Evolutionary conservation across 1,140 invertebrate species (phyloP).

Genomic region (Drosophila baimaii): DNA sequence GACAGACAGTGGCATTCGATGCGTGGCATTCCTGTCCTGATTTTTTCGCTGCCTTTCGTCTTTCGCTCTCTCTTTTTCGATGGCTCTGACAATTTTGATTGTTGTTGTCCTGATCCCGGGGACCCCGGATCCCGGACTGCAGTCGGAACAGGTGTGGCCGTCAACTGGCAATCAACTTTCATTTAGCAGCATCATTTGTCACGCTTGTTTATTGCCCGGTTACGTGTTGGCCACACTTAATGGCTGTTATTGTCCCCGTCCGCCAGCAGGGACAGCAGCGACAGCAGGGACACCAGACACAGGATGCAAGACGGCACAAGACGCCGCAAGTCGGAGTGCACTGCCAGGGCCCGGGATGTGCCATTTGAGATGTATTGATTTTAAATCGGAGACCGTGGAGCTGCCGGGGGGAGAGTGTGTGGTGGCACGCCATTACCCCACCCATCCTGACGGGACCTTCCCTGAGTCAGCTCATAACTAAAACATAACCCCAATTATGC

Average conservation of each 20-base stretch:
- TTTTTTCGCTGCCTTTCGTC: slow-evolving; percentile 37
- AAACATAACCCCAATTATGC: slow-evolving; percentile 61
- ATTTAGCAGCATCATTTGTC: slow-evolving; percentile 83
- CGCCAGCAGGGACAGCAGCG: neutral
- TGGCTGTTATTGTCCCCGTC: slow-evolving; percentile 71
- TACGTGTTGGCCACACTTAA: slow-evolving; percentile 79
- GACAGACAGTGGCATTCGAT: slow-evolving; percentile 66
- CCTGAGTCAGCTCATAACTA: slow-evolving; percentile 50
- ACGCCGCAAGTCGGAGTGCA: slow-evolving; percentile 27
- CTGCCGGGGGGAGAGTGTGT: neutral
- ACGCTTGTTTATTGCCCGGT: slow-evolving; percentile 81
- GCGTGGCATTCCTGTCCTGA: slow-evolving; percentile 60
- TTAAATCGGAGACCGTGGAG: slow-evolving; percentile 11
- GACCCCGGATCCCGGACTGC: slow-evolving; percentile 16
- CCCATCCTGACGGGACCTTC: neutral
- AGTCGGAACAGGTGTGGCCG: slow-evolving; percentile 69
- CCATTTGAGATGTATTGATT: slow-evolving; percentile 42
- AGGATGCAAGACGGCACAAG: slow-evolving; percentile 15
- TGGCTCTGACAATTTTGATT: slow-evolving; percentile 69
- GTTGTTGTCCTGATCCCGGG: slow-evolving; percentile 38
- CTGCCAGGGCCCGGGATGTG: slow-evolving; percentile 13
- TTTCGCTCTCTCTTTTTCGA: slow-evolving; percentile 39
- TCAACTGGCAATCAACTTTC: slow-evolving; percentile 82
- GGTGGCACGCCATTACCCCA: neutral
- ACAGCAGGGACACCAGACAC: no score